These are phyloP conservation scores for Formica selysi DNA, from an alignment of 1,140 invertebrate genomes.

Conservation along the genomic window DNA sequence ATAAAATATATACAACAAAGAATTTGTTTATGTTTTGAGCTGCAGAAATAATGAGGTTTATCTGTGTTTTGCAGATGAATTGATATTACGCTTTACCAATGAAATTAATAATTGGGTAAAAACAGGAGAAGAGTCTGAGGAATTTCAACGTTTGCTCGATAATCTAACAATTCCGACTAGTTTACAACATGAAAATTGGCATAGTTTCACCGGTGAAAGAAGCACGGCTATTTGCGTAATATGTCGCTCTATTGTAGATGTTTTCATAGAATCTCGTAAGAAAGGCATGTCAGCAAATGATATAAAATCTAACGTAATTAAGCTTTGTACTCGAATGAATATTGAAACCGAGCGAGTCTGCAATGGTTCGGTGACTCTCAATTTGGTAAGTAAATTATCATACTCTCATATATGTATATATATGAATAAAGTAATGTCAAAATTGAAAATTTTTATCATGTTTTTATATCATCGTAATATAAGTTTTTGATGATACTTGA, in stretches of 20 bases:
- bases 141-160: slow-evolving; percentile 71
- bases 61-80: slow-evolving; percentile 41
- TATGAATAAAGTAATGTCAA: neutral
- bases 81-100: slow-evolving; percentile 49
- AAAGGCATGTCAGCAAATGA: slow-evolving; percentile 80
- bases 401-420: neutral
- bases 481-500: too few species aligned
- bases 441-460: slow-evolving; percentile 8
- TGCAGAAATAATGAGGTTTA: neutral
- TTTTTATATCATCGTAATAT: too few species aligned
- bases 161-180: slow-evolving; percentile 70
- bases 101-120: slow-evolving; percentile 77
- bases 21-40: too few species aligned
- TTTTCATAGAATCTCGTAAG: slow-evolving; percentile 82
- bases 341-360: slow-evolving; percentile 88
- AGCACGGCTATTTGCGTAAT: slow-evolving; percentile 84
- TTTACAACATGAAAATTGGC: slow-evolving; percentile 68
- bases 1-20: too few species aligned
- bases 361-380: slow-evolving; percentile 86
- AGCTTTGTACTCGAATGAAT: slow-evolving; percentile 87
- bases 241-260: slow-evolving; percentile 85
- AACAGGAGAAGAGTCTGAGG: slow-evolving; percentile 52
- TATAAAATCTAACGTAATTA: slow-evolving; percentile 81
- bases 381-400: slow-evolving; percentile 84
- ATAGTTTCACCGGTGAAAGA: slow-evolving; percentile 34